Evolutionary conservation across 2,888 invertebrate genomes (phyloP).

Genomic region (Phaedon cochleariae): DNA sequence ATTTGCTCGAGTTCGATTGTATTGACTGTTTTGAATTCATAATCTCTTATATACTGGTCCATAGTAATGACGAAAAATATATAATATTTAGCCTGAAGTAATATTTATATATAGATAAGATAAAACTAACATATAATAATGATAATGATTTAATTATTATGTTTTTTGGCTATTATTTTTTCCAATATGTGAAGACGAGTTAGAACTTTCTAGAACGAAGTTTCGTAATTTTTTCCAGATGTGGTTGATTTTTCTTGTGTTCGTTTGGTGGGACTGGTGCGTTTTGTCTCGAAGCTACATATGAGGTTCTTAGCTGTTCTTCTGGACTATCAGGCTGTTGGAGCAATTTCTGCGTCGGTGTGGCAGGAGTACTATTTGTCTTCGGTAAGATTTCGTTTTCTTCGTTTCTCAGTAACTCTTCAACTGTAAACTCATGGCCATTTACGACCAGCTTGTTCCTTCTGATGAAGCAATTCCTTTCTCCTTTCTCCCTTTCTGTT

Average conservation of each 20-base stretch:
- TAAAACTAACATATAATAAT: conserved; percentile 1
- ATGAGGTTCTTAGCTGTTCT: conserved; percentile 7
- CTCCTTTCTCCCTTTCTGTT: conserved; percentile 6
- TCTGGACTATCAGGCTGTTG: neutral
- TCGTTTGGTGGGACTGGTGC: neutral
- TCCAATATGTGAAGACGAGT: conserved; percentile 11
- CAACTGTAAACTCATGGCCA: conserved; percentile 11
- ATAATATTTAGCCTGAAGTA: neutral
- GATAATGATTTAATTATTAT: neutral
- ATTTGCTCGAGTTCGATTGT: conserved; percentile 14
- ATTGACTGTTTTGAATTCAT: conserved; percentile 16
- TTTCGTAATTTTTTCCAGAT: conserved; percentile 6
- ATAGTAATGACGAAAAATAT: conserved; percentile 4
- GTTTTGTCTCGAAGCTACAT: conserved; percentile 10
- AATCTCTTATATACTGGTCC: conserved; percentile 19
- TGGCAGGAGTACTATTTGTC: conserved; percentile 12
- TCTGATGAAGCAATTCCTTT: conserved; percentile 11
- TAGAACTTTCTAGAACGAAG: conserved; percentile 2
- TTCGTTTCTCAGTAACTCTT: conserved; percentile 12
- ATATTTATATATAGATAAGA: neutral
- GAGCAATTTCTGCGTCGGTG: conserved; percentile 15
- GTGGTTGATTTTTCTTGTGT: conserved; percentile 6
- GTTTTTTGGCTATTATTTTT: conserved; percentile 1
- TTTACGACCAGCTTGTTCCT: conserved; percentile 16
- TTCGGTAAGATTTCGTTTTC: conserved; percentile 9